A percentile compares a stretch with the other conserved stretches of the same genome.
Evolutionary conservation across 2,113 vertebrate genomes (phyloP).

Genomic region (Rostratula benghalensis): DNA sequence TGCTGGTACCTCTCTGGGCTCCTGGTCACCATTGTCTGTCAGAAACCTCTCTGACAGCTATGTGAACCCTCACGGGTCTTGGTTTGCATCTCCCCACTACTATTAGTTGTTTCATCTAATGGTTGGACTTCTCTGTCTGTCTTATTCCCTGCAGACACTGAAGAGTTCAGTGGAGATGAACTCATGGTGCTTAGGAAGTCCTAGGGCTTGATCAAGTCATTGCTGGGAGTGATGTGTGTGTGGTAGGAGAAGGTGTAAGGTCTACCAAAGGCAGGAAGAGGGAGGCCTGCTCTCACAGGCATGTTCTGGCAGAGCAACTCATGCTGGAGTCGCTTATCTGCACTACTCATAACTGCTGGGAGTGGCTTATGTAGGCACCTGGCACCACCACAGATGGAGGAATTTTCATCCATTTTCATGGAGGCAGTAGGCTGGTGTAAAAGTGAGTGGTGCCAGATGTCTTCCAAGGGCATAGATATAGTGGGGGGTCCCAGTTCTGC

Average conservation of each 20-base stretch:
- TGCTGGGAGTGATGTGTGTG: background rate
- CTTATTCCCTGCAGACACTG: background rate
- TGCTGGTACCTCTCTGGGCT: background rate
- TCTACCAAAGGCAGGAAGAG: background rate
- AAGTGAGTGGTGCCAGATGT: background rate
- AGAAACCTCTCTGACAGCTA: background rate
- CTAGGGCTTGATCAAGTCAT: background rate
- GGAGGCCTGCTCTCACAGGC: background rate
- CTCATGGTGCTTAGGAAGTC: background rate
- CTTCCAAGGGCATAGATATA: background rate
- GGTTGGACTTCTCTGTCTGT: background rate
- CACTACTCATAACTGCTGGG: background rate
- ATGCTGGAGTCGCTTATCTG: too few species aligned
- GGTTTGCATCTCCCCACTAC: background rate
- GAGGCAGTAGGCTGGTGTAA: background rate
- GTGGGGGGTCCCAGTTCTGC: background rate
- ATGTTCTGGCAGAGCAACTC: background rate
- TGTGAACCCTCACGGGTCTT: background rate
- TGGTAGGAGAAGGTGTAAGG: rapidly evolving
- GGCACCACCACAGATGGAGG: background rate
- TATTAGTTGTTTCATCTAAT: background rate
- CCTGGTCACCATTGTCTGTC: background rate
- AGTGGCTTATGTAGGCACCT: background rate
- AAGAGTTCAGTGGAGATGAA: background rate
- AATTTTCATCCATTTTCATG: background rate